These are phyloP conservation scores for Cololabis saira DNA, from an alignment of 2,113 vertebrate genomes.

Conservation along the genomic window DNA sequence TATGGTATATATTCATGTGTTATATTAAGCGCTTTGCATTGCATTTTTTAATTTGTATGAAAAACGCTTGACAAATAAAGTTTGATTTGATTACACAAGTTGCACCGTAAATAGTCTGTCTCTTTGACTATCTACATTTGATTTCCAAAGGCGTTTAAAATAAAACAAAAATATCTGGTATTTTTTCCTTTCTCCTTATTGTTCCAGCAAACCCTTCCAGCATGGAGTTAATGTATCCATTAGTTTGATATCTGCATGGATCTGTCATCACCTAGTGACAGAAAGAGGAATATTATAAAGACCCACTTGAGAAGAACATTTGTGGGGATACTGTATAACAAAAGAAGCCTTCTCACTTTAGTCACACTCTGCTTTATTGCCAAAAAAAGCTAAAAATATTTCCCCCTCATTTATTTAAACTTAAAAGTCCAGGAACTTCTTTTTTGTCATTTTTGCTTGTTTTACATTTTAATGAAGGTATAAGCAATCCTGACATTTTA, in stretches of 20 bases:
- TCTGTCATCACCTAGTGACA: conserved; percentile 54
- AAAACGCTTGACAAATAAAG: too few relatives aligned
- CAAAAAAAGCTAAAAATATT: conserved; percentile 23
- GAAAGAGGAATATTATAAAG: conserved; percentile 11
- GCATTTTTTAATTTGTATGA: too few relatives aligned
- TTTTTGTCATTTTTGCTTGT: background rate
- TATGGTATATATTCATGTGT: too few relatives aligned
- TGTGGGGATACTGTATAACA: background rate
- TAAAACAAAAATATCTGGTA: too few relatives aligned
- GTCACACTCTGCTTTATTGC: conserved; percentile 34
- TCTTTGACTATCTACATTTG: too few relatives aligned
- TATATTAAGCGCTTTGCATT: too few relatives aligned
- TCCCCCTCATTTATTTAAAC: conserved; percentile 8
- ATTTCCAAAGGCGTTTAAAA: too few relatives aligned
- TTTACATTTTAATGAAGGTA: conserved; percentile 49
- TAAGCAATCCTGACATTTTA: conserved; percentile 59
- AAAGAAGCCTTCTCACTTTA: conserved; percentile 8
- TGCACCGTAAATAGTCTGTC: too few relatives aligned
- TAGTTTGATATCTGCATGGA: background rate
- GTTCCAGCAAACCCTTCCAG: too few relatives aligned
- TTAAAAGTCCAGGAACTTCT: conserved; percentile 17
- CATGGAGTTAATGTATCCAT: background rate
- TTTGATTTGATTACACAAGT: too few relatives aligned
- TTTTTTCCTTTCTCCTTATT: too few relatives aligned
- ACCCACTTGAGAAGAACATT: too few relatives aligned